Evolutionary conservation across 2,113 vertebrate genomes (phyloP).

Genomic region (Charina bottae): DNA sequence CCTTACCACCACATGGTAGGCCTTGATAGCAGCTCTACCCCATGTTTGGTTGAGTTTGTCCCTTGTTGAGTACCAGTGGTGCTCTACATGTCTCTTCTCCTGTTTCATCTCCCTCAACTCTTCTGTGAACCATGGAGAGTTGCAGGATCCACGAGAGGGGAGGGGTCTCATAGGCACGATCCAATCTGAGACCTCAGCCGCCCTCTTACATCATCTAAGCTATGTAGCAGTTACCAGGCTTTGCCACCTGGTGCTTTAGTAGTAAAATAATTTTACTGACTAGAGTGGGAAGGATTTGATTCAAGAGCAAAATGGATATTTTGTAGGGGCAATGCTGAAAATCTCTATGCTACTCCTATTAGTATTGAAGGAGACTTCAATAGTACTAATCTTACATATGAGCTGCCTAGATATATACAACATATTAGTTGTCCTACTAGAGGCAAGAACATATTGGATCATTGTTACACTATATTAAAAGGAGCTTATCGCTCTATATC

Average conservation of each 20-base stretch:
- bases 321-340: not conserved
- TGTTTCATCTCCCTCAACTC: not conserved
- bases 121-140: not conserved
- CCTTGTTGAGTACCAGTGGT: not conserved
- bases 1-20: not conserved
- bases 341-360: conserved; percentile 1
- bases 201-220: not conserved
- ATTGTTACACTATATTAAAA: too few relatives aligned
- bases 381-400: too few relatives aligned
- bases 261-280: not conserved
- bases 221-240: not conserved
- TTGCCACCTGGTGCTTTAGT: not conserved
- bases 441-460: too few relatives aligned
- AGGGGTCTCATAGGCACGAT: not conserved
- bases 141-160: not conserved
- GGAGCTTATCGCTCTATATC: too few relatives aligned
- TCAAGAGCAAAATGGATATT: not conserved
- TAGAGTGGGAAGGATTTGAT: not conserved
- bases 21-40: not conserved
- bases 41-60: not conserved
- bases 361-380: too few relatives aligned
- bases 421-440: too few relatives aligned
- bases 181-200: not conserved
- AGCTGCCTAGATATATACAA: too few relatives aligned
- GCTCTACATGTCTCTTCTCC: not conserved